Percentiles rank a stretch among this genome's conserved stretches.
Conservation (phyloP, 23 tunicate species). For the Styela clava region DNA sequence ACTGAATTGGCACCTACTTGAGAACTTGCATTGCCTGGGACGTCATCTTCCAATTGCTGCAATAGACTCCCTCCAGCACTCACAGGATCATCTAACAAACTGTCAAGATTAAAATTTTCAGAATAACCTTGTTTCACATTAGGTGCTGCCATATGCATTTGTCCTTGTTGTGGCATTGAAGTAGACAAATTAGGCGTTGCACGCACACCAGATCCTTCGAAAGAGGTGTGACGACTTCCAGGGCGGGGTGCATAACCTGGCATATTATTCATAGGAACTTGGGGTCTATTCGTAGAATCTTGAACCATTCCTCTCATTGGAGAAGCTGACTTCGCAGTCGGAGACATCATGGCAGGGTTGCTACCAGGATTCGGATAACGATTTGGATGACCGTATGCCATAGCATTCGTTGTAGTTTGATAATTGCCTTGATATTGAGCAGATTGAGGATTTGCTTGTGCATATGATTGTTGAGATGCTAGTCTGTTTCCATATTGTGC, state of each 20-base stretch:
- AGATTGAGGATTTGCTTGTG: neutral
- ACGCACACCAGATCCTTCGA: slow-evolving; percentile 29
- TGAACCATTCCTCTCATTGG: neutral
- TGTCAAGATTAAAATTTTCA: slow-evolving; percentile 69
- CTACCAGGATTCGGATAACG: neutral
- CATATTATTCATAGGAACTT: neutral
- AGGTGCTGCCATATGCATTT: slow-evolving; percentile 16
- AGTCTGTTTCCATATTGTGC: neutral
- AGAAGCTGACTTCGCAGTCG: neutral
- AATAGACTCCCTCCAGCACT: slow-evolving; percentile 66
- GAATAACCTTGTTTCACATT: neutral
- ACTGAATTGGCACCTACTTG: neutral
- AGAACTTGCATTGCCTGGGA: slow-evolving; percentile 24
- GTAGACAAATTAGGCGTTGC: slow-evolving; percentile 27
- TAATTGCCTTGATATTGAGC: neutral
- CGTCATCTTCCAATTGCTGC: slow-evolving; percentile 74
- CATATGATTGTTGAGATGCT: neutral
- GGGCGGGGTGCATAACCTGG: neutral
- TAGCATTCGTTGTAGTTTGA: neutral
- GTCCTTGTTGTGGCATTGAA: slow-evolving; percentile 53
- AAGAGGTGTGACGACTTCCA: neutral
- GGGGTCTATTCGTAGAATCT: neutral
- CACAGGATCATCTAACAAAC: slow-evolving; percentile 54
- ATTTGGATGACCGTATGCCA: neutral
- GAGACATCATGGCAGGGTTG: neutral